These are phyloP conservation scores for Ceratosolen solmsi DNA, from an alignment of 1,140 invertebrate species.

Conservation along the genomic window DNA sequence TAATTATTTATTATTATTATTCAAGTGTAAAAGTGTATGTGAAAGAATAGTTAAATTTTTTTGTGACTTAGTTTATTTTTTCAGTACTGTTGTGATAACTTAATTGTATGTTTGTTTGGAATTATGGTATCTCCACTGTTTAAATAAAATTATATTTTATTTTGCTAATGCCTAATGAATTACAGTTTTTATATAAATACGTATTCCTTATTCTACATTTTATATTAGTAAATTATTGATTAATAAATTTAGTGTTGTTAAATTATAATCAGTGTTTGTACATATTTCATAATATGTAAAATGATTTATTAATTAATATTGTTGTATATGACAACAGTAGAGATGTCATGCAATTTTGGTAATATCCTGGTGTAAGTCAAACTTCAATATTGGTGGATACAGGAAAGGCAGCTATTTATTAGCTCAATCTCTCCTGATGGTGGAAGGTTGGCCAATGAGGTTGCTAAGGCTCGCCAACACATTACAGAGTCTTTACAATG, in stretches of 20 bases:
- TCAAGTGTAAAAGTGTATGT: too few species aligned
- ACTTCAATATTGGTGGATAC: constrained; percentile 65
- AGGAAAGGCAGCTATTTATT: constrained; percentile 65
- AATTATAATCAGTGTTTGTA: too few species aligned
- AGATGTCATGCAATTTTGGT: constrained; percentile 52
- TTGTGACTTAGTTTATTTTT: too few species aligned
- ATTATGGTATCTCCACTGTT: too few species aligned
- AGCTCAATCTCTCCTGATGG: constrained; percentile 64
- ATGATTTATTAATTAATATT: constrained; percentile 3
- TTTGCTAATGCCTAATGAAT: too few species aligned
- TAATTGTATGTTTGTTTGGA: too few species aligned
- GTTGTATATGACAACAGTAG: constrained; percentile 47
- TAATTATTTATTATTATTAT: too few species aligned
- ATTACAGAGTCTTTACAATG: constrained; percentile 76
- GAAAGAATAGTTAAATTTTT: too few species aligned
- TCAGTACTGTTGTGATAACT: too few species aligned
- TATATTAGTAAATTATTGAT: not conserved
- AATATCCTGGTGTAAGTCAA: constrained; percentile 61
- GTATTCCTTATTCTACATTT: not conserved
- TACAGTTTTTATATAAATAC: too few species aligned
- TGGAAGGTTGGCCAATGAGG: constrained; percentile 74
- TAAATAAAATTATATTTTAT: too few species aligned
- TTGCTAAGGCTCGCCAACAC: constrained; percentile 75
- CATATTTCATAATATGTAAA: too few species aligned
- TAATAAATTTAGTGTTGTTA: not conserved